Evolutionary conservation across 2,113 vertebrate genomes (phyloP), one percentile per base, ranked within the genome.

Genomic region (Trachemys scripta): DNA sequence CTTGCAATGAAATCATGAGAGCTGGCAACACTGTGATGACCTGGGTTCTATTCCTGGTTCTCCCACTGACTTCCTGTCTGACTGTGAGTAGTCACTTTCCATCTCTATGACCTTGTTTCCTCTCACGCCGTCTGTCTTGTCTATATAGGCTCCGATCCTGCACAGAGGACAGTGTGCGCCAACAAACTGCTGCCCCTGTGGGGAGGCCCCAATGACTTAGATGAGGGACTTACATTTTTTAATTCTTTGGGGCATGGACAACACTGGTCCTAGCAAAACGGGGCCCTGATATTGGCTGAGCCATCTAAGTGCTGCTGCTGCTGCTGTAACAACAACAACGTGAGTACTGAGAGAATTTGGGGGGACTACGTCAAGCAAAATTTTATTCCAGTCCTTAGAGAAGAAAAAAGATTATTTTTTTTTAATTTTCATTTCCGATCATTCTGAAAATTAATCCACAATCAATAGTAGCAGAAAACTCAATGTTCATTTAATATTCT

Each of bases 381-480:
- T 81, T 78, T 38, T 82, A 96, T 95, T 87, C 51, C 56, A 91
- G 80, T 93, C 81, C 38, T 72, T 29, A 0, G 3, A 35, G 57
- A 91, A 96, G 82, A 65, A 79, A 69, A 5, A 89, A 93, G 87
- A 47, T 47, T 86, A 29, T 83, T 92, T 93, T 92, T 93, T 92
- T 96, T 94, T 90, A 89, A 94, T 93, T 93, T 78, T 75, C 87
- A 50, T 20, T 89, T 45, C 42, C 6, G 4, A 47, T 78, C 75
- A 78, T 25, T 45, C 75, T 78, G 42, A 78, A 47, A 47, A 47
- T 47, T 47, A 78, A 29, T 78, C 84, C 84, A 29, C 87, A 92
- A 94, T 95, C 97, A n/a, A 96, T 83, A 94, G 90, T 35, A 85
- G 79, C 25, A 54, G 83, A 84, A 88, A 97, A 92, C 83, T 42